Evolutionary conservation across 2,888 invertebrate species (phyloP).

Genomic region (Geophilus truncorum): DNA sequence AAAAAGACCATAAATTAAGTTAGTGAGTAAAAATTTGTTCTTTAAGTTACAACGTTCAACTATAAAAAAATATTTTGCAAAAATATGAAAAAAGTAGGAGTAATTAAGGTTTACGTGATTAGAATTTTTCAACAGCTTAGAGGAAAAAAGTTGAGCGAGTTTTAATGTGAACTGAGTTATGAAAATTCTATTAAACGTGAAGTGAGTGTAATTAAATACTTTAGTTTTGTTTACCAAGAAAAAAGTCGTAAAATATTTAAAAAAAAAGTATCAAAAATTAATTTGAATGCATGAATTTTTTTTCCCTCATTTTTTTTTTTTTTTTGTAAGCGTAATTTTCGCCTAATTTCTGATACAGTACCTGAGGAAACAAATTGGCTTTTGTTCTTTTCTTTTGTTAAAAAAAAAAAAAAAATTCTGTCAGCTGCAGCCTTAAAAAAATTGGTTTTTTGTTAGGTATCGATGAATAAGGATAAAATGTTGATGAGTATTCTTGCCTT

Average conservation of each 20-base stretch:
- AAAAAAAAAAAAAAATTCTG: too few relatives aligned
- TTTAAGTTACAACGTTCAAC: too few relatives aligned
- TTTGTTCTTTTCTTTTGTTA: background rate
- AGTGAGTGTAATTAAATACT: too few relatives aligned
- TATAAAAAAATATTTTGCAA: too few relatives aligned
- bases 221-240: too few relatives aligned
- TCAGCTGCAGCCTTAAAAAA: too few relatives aligned
- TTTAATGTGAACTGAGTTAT: background rate
- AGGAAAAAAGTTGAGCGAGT: background rate
- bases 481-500: background rate
- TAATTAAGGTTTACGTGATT: slow-evolving; percentile 9
- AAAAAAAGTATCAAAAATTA: background rate
- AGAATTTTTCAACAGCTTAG: background rate
- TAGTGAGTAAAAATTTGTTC: too few relatives aligned
- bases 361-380: background rate
- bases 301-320: too few relatives aligned
- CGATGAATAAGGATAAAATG: background rate
- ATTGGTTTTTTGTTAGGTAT: background rate
- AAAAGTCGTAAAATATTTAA: too few relatives aligned
- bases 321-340: too few relatives aligned
- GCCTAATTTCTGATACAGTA: background rate
- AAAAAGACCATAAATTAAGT: too few relatives aligned
- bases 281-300: too few relatives aligned
- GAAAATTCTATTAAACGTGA: background rate
- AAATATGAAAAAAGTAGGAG: background rate